phyloP scores from a whole-genome alignment of 1,140 invertebrate genomes.

The Bemisia tabaci region DNA sequence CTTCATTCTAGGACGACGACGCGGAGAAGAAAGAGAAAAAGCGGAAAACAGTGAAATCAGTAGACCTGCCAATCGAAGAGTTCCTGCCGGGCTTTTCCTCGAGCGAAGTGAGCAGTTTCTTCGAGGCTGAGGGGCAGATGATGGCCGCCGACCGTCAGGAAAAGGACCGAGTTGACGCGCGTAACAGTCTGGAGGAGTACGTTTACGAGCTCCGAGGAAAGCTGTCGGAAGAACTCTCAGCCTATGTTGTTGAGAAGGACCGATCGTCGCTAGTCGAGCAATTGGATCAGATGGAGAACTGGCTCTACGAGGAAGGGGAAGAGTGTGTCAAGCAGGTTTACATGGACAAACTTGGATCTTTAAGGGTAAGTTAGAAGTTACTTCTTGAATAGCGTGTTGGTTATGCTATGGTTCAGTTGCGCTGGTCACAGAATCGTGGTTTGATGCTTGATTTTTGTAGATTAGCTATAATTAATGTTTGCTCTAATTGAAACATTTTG shows the following conservation, averaged over 20 bases:
- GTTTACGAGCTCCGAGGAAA: slow-evolving; percentile 90
- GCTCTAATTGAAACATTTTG: no score
- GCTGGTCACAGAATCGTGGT: no score
- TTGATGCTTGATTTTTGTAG: no score
- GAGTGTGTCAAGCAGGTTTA: slow-evolving; percentile 79
- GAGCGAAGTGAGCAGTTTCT: slow-evolving; percentile 52
- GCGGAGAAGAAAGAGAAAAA: slow-evolving; percentile 49
- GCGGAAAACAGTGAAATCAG: slow-evolving; percentile 58
- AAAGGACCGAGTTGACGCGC: slow-evolving; percentile 85
- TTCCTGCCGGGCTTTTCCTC: slow-evolving; percentile 51
- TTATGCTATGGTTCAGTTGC: no score
- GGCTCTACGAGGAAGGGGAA: slow-evolving; percentile 91
- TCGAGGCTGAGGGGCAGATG: slow-evolving; percentile 82
- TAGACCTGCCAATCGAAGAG: slow-evolving; percentile 70
- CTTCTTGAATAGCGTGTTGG: no score
- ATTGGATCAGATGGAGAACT: slow-evolving; percentile 80
- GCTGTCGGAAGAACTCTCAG: slow-evolving; percentile 52
- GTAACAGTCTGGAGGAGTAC: slow-evolving; percentile 96
- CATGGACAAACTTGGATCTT: slow-evolving; percentile 42
- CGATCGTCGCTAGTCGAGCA: slow-evolving; percentile 47
- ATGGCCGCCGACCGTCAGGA: slow-evolving; percentile 77
- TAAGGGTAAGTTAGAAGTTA: slow-evolving; percentile 40
- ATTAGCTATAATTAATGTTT: no score
- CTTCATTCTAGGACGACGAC: slow-evolving; percentile 11
- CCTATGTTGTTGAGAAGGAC: slow-evolving; percentile 60